Base-by-base conservation (phyloP, 2,888 invertebrate genomes). In the Pammene aurita region DNA sequence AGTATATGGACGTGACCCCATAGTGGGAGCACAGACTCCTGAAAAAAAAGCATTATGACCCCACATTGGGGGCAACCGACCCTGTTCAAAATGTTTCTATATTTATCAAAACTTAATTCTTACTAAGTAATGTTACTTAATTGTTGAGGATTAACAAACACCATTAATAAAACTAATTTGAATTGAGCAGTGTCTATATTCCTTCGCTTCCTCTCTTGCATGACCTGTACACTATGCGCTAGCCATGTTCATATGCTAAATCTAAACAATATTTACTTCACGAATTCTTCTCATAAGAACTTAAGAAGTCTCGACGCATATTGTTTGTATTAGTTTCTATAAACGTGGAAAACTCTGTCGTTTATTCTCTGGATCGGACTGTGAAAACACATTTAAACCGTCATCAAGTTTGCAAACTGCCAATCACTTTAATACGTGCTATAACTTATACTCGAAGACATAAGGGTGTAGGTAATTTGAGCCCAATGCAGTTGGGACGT, bases 401-500 rank as follows among this genome's bases (percentile, higher is more conserved):
- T n/a, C n/a, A n/a, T n/a, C n/a, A n/a, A n/a, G n/a, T n/a, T n/a
- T n/a, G n/a, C n/a, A n/a, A n/a, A n/a, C n/a, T n/a, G n/a, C n/a
- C n/a, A n/a, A n/a, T n/a, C n/a, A n/a, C n/a, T n/a, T 38, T 1
- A 38, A 38, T 38, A 38, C 38, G 1, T 42, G 11, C 11, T 42
- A 10, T 42, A 42, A 5, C 26, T 41, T 44, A 5, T 44, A 42
- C 13, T 26, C 11, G 10, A 26, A 11, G 18, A 26, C 34, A 42
- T 42, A 11, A 14, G 35, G 44, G 16, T 52, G 60, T 66, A 61
- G 44, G 26, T 26, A 72, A 66, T 71, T 60, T 54, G 56, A 66
- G 10, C 62, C 14, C 10, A 54, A 63, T 56, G 65, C 48, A 56
- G 64, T 62, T 71, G 54, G 61, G 74, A 69, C 35, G n/a, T 26